phyloP scores from a whole-genome alignment of 2,797 vertebrate species.

The Sitta carolinensis region DNA sequence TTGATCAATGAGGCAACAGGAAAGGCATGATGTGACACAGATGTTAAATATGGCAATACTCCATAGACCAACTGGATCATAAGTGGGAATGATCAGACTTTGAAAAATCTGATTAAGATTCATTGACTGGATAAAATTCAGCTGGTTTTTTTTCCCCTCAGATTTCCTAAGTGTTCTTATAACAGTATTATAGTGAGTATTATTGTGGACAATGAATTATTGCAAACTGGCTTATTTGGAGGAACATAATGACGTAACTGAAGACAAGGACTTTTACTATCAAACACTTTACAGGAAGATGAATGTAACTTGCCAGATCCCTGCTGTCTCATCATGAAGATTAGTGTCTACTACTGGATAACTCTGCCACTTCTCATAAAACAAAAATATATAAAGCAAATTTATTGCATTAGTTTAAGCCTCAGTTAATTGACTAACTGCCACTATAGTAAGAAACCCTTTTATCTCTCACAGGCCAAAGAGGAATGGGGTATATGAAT shows the following conservation, averaged over 20 bases:
- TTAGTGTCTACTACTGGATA: conserved; percentile 25
- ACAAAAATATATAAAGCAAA: conserved; percentile 13
- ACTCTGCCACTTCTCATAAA: conserved; percentile 20
- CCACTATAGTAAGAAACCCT: neutral
- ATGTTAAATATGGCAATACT: conserved; percentile 63
- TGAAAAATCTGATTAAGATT: conserved; percentile 53
- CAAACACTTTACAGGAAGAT: conserved; percentile 1
- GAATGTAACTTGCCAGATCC: conserved; percentile 11
- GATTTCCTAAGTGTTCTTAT: conserved; percentile 4
- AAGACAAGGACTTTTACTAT: conserved; percentile 3
- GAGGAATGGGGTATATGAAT: neutral
- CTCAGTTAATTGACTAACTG: conserved; percentile 34
- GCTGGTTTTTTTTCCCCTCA: neutral
- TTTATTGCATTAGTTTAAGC: conserved; percentile 4
- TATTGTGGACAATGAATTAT: neutral
- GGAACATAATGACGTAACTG: neutral
- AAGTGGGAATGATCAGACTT: conserved; percentile 59
- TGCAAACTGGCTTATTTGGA: neutral
- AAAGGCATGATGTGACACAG: conserved; percentile 71
- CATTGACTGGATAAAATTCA: conserved; percentile 33
- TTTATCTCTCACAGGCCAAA: neutral
- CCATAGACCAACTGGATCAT: conserved; percentile 62
- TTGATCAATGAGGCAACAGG: conserved; percentile 71
- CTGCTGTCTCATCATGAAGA: conserved; percentile 20
- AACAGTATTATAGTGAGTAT: neutral